Evolutionary conservation across 2,888 invertebrate species (phyloP).

Genomic region (Drosophila anceps): DNA sequence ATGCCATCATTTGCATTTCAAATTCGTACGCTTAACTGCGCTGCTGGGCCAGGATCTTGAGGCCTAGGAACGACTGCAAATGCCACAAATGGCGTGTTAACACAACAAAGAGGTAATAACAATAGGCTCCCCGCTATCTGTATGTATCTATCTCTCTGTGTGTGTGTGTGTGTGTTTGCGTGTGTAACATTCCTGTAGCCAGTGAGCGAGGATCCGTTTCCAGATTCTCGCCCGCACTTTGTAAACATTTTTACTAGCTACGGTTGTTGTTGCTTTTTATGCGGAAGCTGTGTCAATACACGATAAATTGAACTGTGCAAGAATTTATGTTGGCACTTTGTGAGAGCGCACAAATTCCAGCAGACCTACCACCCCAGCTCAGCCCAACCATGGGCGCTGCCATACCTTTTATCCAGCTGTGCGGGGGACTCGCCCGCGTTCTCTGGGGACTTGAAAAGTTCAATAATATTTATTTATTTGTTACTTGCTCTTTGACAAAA

Average conservation of each 20-base stretch:
- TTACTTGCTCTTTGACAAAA: constrained; percentile 76
- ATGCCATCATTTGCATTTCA: constrained; percentile 71
- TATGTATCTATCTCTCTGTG: neutral
- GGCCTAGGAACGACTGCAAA: constrained; percentile 52
- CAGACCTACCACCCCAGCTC: neutral
- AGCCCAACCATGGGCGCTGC: too few species aligned
- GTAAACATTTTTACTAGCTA: constrained; percentile 73
- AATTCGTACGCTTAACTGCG: constrained; percentile 66
- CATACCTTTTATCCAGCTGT: constrained; percentile 30
- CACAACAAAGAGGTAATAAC: constrained; percentile 80
- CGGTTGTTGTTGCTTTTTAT: constrained; percentile 41
- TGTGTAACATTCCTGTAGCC: constrained; percentile 41
- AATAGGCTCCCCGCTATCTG: constrained; percentile 56
- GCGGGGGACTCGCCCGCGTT: constrained; percentile 15
- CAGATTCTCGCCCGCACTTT: constrained; percentile 51
- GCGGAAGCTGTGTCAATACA: constrained; percentile 74
- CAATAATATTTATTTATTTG: constrained; percentile 80
- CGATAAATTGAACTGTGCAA: constrained; percentile 77
- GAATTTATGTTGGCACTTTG: constrained; percentile 76
- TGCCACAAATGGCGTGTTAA: constrained; percentile 78
- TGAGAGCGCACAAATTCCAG: constrained; percentile 45
- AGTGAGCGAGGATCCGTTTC: constrained; percentile 30
- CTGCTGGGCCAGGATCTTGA: constrained; percentile 32
- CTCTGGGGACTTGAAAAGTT: constrained; percentile 75
- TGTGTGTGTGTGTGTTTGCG: constrained; percentile 11